Evolutionary conservation across 1,140 invertebrate species (phyloP).

Genomic region (Octopus sinensis): DNA sequence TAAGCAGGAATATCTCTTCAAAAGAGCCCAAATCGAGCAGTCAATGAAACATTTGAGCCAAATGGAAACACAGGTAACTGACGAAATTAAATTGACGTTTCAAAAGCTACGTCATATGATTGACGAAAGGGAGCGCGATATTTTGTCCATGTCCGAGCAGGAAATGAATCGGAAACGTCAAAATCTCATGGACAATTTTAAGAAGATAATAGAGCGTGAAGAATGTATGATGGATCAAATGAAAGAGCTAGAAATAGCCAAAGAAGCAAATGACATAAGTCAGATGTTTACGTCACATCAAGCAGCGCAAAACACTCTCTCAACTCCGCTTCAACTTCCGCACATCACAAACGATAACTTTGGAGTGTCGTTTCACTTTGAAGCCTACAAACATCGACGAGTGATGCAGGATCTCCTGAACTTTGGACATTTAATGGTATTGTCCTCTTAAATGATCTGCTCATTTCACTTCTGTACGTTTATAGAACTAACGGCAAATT

Average conservation of each 20-base stretch:
- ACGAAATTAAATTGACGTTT: slow-evolving; percentile 44
- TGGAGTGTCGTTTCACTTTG: not conserved
- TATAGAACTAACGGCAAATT: too few species aligned
- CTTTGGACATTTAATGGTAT: slow-evolving; percentile 9
- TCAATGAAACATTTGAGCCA: slow-evolving; percentile 42
- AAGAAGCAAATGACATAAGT: slow-evolving; percentile 42
- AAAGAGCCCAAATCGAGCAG: slow-evolving; percentile 38
- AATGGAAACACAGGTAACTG: slow-evolving; percentile 41
- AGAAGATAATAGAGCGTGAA: slow-evolving; percentile 35
- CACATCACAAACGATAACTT: slow-evolving; percentile 8
- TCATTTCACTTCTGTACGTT: too few species aligned
- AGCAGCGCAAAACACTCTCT: slow-evolving; percentile 37
- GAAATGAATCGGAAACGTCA: slow-evolving; percentile 44
- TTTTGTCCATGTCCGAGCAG: slow-evolving; percentile 42
- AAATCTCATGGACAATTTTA: slow-evolving; percentile 38
- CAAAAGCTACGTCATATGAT: slow-evolving; percentile 42
- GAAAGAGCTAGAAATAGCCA: slow-evolving; percentile 38
- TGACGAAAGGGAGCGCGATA: slow-evolving; percentile 44
- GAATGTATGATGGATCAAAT: slow-evolving; percentile 33
- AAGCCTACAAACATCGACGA: not conserved
- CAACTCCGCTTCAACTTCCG: not conserved
- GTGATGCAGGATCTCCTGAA: not conserved
- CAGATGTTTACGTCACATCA: slow-evolving; percentile 48
- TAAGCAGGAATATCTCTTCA: slow-evolving; percentile 33
- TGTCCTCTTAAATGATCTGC: not conserved